A percentile compares a stretch with the other conserved stretches of the same genome.
Conservation (phyloP, 2,797 vertebrate species). For the Sciaenops ocellatus region DNA sequence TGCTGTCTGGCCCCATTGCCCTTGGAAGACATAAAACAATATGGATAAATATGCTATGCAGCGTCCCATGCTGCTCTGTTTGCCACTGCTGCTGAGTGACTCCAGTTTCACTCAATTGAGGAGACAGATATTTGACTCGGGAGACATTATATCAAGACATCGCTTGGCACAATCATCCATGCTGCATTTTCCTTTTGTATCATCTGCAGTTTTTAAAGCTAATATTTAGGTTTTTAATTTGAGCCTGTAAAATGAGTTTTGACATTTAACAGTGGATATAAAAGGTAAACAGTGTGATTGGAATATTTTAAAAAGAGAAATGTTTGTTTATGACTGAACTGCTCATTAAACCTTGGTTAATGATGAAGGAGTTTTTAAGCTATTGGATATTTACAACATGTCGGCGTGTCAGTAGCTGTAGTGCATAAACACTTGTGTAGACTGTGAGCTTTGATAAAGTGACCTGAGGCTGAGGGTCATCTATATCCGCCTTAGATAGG, state of each 20-base stretch:
- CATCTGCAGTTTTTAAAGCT: not conserved
- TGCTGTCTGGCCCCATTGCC: slow-evolving; percentile 52
- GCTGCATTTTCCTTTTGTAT: not conserved
- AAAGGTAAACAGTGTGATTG: not conserved
- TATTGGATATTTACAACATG: not conserved
- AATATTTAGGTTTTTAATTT: not conserved
- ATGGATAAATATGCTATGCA: slow-evolving; percentile 54
- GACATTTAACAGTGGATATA: not conserved
- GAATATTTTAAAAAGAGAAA: not conserved
- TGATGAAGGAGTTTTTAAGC: not conserved
- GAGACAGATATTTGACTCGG: slow-evolving; percentile 25
- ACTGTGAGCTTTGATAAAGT: slow-evolving; percentile 36
- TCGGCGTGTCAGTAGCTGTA: not conserved
- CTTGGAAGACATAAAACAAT: slow-evolving; percentile 72
- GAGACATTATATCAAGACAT: not conserved
- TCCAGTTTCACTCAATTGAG: slow-evolving; percentile 28
- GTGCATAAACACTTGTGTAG: not conserved
- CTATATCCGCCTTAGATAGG: slow-evolving; percentile 34
- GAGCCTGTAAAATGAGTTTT: not conserved
- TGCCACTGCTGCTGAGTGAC: slow-evolving; percentile 32
- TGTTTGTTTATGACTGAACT: not conserved
- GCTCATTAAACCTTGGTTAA: slow-evolving; percentile 22
- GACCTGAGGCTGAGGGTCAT: slow-evolving; percentile 27
- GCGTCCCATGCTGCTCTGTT: slow-evolving; percentile 47
- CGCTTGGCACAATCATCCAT: not conserved